These are phyloP conservation scores for Notocelia uddmanniana DNA, from an alignment of 2,888 invertebrate genomes.

Conservation along the genomic window DNA sequence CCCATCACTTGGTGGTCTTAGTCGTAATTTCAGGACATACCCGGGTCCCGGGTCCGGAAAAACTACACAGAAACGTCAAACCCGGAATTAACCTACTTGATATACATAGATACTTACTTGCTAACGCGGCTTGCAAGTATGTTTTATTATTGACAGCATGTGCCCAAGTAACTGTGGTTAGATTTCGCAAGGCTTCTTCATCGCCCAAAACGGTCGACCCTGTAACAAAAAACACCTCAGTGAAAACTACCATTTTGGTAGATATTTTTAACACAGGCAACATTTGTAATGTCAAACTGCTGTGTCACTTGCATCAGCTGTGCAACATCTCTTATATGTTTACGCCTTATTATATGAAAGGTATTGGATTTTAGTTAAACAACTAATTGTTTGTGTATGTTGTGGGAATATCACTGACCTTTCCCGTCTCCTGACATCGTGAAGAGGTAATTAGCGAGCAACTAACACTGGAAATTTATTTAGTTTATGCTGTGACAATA, in stretches of 20 bases:
- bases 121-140: constrained; percentile 87
- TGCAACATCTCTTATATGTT: background rate
- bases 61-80: background rate
- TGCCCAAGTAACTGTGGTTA: constrained; percentile 92
- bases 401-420: constrained; percentile 1
- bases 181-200: constrained; percentile 85
- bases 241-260: constrained; percentile 36
- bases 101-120: constrained; percentile 73
- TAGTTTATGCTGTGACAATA: background rate
- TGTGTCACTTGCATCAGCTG: constrained; percentile 2
- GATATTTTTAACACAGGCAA: constrained; percentile 29
- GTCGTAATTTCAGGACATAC: no score
- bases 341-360: background rate
- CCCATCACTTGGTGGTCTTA: no score
- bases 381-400: background rate
- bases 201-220: constrained; percentile 67
- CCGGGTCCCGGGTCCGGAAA: no score
- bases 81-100: background rate
- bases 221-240: constrained; percentile 55
- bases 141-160: constrained; percentile 93
- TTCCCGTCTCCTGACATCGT: constrained; percentile 9
- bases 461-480: background rate
- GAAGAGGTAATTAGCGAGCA: constrained; percentile 4
- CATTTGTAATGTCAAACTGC: constrained; percentile 20
- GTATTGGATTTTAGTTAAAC: background rate